Conservation (phyloP, 1,140 invertebrate species). For the Drosophila quadrilineata region DNA sequence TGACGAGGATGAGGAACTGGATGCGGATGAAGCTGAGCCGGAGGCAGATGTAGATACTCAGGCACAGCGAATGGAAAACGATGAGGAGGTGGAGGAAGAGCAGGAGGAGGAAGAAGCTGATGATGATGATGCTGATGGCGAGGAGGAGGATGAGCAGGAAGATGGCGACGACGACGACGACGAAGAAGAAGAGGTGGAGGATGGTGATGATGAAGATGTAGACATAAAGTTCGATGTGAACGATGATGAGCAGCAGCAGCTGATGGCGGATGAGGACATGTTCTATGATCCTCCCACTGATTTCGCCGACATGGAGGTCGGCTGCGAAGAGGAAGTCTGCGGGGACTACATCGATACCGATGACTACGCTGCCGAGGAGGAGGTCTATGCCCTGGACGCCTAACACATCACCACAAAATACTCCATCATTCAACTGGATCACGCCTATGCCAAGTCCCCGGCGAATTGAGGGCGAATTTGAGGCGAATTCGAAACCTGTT, state of each 20-base stretch:
- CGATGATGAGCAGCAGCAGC: constrained; percentile 17
- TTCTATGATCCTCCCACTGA: constrained; percentile 53
- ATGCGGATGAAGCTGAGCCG: constrained; percentile 18
- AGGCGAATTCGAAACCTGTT: neutral
- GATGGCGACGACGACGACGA: constrained; percentile 15
- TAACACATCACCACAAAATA: constrained; percentile 12
- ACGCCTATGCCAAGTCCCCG: neutral
- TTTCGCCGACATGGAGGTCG: constrained; percentile 67
- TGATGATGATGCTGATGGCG: constrained; percentile 17
- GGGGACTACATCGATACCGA: constrained; percentile 46
- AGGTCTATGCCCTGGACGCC: constrained; percentile 58
- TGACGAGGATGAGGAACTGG: constrained; percentile 39
- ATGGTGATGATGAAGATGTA: constrained; percentile 3
- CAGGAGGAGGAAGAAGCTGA: constrained; percentile 7
- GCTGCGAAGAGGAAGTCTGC: constrained; percentile 68
- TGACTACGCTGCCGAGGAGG: constrained; percentile 63
- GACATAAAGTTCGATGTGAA: constrained; percentile 10
- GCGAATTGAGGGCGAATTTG: too few relatives aligned
- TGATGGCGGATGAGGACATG: constrained; percentile 49
- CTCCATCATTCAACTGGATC: neutral
- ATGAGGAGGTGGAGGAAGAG: neutral
- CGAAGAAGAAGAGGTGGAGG: constrained; percentile 1
- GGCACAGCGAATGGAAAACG: constrained; percentile 2
- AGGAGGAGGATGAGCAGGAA: constrained; percentile 43
- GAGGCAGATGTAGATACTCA: neutral